Base-by-base conservation (phyloP, 2,797 vertebrate genomes). In the Picus viridis region DNA sequence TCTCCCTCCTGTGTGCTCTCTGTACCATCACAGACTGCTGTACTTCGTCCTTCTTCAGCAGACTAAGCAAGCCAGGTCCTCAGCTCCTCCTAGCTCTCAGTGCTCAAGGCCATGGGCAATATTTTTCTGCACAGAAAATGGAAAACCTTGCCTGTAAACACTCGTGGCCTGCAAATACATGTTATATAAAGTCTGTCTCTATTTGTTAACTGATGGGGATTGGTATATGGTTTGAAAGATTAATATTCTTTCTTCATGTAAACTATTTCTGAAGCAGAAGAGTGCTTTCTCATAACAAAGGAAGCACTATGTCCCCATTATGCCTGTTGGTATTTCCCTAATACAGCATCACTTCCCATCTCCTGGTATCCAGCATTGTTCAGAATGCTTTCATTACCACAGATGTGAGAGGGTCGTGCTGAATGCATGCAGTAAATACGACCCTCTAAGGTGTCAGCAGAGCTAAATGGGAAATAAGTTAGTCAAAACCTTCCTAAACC, bases 381-480 rank as follows among this genome's bases (percentile, higher is more conserved):
- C 81, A 39, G 74, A 88, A 86, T 59, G 41, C 32, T 74, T 94
- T 92, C 82, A 83, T 88, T 84, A 74, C 57, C 74, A n/a, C 57
- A 83, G 86, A 74, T 73, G 41, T 80, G 61, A 86, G 63, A 93
- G 54, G 58, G 49, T 86, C 4, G 0, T 34, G 63, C n/a, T 61
- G 71, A 70, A 86, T 84, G 72, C 74, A 51, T 68, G 76, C 62
- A 70, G 64, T 61, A 87, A 95, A 93, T 88, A 67, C 61, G 32
- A 81, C 45, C 56, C 85, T 92, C 93, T 23, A 84, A 93, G 71
- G 54, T 80, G 91, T 72, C 53, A 49, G 10, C 82, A 65, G 34
- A 69, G 58, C 89, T 88, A 70, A 92, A 88, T 34, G 47, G 79
- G 53, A 92, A 93, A 88, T 64, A 90, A 96, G 91, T 88, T 76